These are phyloP conservation scores for Arctocebus calabarensis DNA, from an alignment of 2,797 vertebrate genomes.

Conservation along the genomic window DNA sequence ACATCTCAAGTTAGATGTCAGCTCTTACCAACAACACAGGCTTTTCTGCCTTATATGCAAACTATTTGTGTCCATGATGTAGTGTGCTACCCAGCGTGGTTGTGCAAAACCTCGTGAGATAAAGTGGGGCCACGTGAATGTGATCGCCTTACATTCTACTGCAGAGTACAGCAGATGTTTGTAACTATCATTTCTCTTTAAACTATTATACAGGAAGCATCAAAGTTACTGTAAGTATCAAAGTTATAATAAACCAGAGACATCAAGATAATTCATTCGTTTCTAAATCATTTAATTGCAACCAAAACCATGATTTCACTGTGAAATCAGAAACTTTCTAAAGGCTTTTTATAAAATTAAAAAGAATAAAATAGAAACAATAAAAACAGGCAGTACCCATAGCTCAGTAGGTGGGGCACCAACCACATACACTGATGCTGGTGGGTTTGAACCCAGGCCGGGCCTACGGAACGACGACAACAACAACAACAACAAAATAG, in stretches of 20 bases:
- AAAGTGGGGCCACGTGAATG: not conserved
- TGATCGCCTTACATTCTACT: not conserved
- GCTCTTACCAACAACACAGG: not conserved
- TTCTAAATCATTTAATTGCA: conserved; percentile 35
- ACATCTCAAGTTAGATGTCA: not conserved
- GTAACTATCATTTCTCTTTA: not conserved
- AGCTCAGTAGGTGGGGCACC: too few relatives aligned
- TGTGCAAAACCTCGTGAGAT: not conserved
- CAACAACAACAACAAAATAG: too few relatives aligned
- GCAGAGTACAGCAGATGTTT: not conserved
- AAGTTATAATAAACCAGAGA: not conserved
- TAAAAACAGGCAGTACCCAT: too few relatives aligned
- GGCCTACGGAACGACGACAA: too few relatives aligned
- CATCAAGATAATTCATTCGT: not conserved
- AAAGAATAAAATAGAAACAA: not conserved
- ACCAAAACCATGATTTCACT: not conserved
- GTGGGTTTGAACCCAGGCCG: too few relatives aligned
- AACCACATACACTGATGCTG: too few relatives aligned
- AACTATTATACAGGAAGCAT: not conserved
- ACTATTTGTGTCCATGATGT: not conserved
- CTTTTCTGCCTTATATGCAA: not conserved
- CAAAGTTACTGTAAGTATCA: not conserved
- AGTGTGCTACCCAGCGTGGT: not conserved
- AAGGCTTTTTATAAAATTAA: not conserved
- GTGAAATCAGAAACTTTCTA: not conserved